Evolutionary conservation across 2,888 invertebrate species (phyloP).

Genomic region (Shargacucullia verbasci): DNA sequence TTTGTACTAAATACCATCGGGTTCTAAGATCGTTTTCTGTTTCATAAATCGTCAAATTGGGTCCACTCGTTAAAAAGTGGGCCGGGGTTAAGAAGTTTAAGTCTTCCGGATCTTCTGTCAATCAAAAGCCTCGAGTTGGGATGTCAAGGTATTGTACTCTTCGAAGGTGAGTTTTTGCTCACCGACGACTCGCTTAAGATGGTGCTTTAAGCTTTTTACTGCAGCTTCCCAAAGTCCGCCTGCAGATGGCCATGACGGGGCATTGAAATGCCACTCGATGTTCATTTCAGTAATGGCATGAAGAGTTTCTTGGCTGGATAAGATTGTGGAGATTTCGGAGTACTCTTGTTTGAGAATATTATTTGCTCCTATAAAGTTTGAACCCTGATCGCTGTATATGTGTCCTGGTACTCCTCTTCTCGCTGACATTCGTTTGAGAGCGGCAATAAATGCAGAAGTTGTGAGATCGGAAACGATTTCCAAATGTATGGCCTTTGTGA

Average conservation of each 20-base stretch:
- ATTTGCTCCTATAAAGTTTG: neutral
- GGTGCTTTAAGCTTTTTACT: slow-evolving; percentile 6
- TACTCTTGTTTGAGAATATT: neutral
- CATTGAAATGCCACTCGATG: neutral
- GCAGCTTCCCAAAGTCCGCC: slow-evolving; percentile 1
- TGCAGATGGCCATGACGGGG: slow-evolving; percentile 4
- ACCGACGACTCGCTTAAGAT: neutral
- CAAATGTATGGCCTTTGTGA: too few species aligned
- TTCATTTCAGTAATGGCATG: neutral
- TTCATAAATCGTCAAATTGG: too few species aligned
- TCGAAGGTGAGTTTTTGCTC: slow-evolving; percentile 2
- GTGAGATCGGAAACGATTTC: neutral
- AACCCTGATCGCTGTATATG: neutral
- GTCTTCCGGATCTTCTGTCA: neutral
- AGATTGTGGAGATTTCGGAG: neutral
- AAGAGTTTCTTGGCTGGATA: neutral
- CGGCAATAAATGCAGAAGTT: neutral
- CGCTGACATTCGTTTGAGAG: neutral
- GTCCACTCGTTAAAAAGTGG: neutral
- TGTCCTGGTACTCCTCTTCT: neutral
- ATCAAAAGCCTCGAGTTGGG: neutral
- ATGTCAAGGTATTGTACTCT: neutral
- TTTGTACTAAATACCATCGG: too few species aligned
- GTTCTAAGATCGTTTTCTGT: too few species aligned
- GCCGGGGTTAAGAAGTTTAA: neutral